A percentile compares a stretch with the other conserved stretches of the same genome.
Conservation (phyloP, 2,888 invertebrate genomes). For the Scelioninae gen. 2 region DNA sequence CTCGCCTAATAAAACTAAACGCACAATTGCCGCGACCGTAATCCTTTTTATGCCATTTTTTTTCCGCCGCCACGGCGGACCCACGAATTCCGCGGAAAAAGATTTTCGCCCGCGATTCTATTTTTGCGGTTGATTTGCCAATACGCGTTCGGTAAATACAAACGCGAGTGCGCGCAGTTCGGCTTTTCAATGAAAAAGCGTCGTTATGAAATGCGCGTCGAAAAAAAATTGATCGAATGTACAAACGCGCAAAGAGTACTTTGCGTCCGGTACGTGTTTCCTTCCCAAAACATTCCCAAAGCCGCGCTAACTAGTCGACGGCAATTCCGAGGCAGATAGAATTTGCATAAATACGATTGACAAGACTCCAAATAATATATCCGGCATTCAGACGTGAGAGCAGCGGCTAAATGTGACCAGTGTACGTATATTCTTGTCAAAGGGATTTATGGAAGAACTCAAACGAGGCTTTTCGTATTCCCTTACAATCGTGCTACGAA, state of each 20-base stretch:
- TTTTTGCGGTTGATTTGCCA: constrained; percentile 11
- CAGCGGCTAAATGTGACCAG: constrained; percentile 59
- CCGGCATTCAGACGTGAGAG: constrained; percentile 57
- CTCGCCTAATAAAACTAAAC: too few species aligned
- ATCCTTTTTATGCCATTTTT: too few species aligned
- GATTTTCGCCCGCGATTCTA: neutral
- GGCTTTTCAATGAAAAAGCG: constrained; percentile 34
- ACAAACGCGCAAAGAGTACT: constrained; percentile 39
- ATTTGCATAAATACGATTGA: constrained; percentile 60
- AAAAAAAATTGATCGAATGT: constrained; percentile 44
- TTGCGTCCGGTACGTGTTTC: constrained; percentile 43
- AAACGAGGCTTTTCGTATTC: constrained; percentile 60
- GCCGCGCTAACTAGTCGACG: constrained; percentile 54
- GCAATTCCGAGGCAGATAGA: constrained; percentile 47
- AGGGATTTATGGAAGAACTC: constrained; percentile 60
- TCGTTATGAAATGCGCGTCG: constrained; percentile 42
- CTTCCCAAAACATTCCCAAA: constrained; percentile 53
- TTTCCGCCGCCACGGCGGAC: too few species aligned
- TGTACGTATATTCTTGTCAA: constrained; percentile 56
- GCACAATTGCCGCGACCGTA: too few species aligned
- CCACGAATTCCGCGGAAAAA: too few species aligned
- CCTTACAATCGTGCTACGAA: constrained; percentile 55
- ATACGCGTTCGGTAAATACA: constrained; percentile 4
- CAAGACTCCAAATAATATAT: constrained; percentile 58
- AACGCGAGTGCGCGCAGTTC: neutral